Base-by-base conservation (phyloP, 2,797 vertebrate genomes). In the Galagoides demidoff region DNA sequence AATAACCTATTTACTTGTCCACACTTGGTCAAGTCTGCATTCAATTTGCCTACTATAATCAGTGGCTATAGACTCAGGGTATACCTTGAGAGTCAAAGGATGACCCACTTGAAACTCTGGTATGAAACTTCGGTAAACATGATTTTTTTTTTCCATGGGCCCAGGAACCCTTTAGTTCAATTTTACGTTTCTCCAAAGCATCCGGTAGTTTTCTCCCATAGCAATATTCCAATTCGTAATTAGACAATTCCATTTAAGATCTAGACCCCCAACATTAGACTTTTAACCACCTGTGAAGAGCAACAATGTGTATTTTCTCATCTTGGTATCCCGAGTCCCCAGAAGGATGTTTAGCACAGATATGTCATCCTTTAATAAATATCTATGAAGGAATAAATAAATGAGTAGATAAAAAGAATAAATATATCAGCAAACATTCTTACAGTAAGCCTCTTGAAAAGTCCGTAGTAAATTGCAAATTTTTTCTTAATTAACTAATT, bases 231-330 rank as follows among this genome's bases (percentile, higher is more conserved):
- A 29, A 74, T n/a, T 89, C 89, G 8, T 86, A 85, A 78, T 78
- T 83, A 85, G 17, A 82, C 7, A 85, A 37, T 88, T 95, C 34
- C 66, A 52, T 63, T 61, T 82, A 81, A 82, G 90, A 17, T 79
- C 78, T 71, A 27, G 71, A 59, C 16, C 43, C 71, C 8, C 0
- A 9, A 0, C 6, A 84, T 66, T 90, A 85, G 64, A 86, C 6
- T 49, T 22, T 59, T 85, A 84, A 25, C 23, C 29, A 91, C 43
- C 85, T 61, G 49, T 37, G n/a, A 87, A 16, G 16, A 94, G n/a
- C n/a, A 90, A 73, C 45, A 23, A 23, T 64, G 2, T 86, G 73
- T 52, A 3, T 94, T 89, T 96, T 74, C 76, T 92, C 88, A 92
- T 27, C 8, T 23, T 55, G 57, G 17, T 13, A 7, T 37, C 14